Conservation (phyloP, 2,888 invertebrate species). For the Drosophila bunnanda region DNA sequence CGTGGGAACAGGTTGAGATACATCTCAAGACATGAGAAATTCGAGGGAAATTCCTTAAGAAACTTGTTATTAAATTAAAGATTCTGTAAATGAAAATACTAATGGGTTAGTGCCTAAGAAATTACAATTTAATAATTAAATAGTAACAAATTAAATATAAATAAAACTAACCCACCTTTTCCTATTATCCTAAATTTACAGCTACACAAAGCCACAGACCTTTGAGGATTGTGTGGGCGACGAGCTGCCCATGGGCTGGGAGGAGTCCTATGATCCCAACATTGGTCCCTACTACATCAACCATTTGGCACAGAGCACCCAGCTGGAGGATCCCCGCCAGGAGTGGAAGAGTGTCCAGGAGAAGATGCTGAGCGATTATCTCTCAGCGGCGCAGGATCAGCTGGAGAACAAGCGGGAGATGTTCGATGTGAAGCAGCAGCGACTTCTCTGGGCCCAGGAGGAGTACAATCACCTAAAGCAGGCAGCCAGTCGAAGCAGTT, state of each 20-base stretch:
- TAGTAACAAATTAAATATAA: neutral
- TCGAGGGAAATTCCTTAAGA: constrained; percentile 71
- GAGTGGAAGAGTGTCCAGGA: constrained; percentile 99
- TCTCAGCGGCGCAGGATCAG: constrained; percentile 97
- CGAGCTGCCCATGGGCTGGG: constrained; percentile 98
- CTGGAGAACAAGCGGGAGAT: constrained; percentile 98
- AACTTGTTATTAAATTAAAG: constrained; percentile 47
- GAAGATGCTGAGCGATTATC: constrained; percentile 98
- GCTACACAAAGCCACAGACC: constrained; percentile 97
- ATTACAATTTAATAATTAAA: too few species aligned
- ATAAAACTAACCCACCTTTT: neutral
- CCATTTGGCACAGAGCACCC: constrained; percentile 97
- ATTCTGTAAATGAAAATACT: neutral
- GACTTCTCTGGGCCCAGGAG: constrained; percentile 96
- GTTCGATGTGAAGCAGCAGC: constrained; percentile 97
- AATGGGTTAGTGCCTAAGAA: neutral
- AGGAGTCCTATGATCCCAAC: constrained; percentile 96
- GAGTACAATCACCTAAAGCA: constrained; percentile 96
- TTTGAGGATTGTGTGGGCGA: constrained; percentile 99
- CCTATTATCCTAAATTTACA: constrained; percentile 87
- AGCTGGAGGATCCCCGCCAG: constrained; percentile 97
- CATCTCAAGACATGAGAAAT: constrained; percentile 35
- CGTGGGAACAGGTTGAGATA: constrained; percentile 75
- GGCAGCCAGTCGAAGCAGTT: constrained; percentile 94
- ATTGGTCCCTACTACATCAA: constrained; percentile 98